Percentiles rank a stretch among this genome's conserved stretches.
Evolutionary conservation across 2,797 vertebrate genomes (phyloP).

Genomic region (Lepilemur septentrionalis): DNA sequence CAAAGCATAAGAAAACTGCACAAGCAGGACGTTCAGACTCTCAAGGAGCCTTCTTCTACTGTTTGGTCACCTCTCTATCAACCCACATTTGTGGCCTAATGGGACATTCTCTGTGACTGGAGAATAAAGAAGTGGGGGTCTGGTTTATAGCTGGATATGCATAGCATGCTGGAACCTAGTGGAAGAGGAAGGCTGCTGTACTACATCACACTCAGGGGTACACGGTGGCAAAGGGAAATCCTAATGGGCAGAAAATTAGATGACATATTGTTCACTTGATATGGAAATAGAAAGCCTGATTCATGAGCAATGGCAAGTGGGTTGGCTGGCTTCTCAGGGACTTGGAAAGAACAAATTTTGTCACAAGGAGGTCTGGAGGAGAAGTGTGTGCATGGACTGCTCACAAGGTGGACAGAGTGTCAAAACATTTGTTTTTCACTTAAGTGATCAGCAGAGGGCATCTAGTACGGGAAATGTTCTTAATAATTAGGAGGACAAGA

Average conservation of each 20-base stretch:
- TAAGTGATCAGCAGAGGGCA: not conserved
- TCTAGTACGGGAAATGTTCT: not conserved
- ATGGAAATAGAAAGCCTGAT: not conserved
- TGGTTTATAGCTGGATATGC: not conserved
- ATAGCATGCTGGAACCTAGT: not conserved
- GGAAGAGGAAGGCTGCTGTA: not conserved
- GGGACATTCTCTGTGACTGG: not conserved
- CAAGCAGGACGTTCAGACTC: not conserved
- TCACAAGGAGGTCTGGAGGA: not conserved
- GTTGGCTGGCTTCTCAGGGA: not conserved
- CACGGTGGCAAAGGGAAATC: not conserved
- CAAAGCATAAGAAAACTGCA: not conserved
- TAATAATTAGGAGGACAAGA: not conserved
- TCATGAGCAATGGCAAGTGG: not conserved
- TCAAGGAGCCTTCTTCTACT: not conserved
- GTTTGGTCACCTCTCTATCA: not conserved
- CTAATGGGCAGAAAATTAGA: not conserved
- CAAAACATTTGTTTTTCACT: not conserved
- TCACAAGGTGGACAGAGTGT: not conserved
- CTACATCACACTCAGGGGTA: not conserved
- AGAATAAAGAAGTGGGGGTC: not conserved
- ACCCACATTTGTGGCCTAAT: not conserved
- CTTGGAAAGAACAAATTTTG: not conserved
- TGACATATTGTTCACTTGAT: not conserved
- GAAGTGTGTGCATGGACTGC: not conserved